Percentiles rank a stretch among this genome's conserved stretches.
Conservation (phyloP, 30 jellyfish, hydroid and myxozoan species). For the Aurelia coerulea region DNA sequence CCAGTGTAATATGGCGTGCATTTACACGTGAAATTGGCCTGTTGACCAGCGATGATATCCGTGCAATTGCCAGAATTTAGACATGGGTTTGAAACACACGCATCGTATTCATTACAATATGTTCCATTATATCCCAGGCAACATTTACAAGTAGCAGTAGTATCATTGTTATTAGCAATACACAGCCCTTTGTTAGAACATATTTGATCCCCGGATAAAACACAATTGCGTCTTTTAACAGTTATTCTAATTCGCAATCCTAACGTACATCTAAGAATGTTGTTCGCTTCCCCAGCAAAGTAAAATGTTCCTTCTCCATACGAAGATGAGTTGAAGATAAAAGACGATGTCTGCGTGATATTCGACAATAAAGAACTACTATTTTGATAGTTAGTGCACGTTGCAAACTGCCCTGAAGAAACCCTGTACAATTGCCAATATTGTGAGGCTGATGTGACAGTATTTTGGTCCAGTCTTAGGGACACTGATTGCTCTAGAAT, state of each 20-base stretch:
- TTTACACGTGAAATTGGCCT: constrained; percentile 58
- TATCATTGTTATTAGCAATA: constrained; percentile 19
- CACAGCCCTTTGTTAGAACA: constrained; percentile 73
- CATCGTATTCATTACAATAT: constrained; percentile 65
- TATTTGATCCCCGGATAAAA: background rate
- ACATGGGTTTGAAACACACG: constrained; percentile 74
- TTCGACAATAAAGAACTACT: background rate
- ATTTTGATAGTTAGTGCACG: constrained; percentile 9
- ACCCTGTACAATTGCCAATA: constrained; percentile 53
- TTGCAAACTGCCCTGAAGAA: constrained; percentile 21
- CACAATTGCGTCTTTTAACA: constrained; percentile 24
- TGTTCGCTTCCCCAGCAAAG: constrained; percentile 40
- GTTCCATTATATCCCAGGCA: constrained; percentile 70
- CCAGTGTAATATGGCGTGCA: constrained; percentile 84
- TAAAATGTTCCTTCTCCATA: constrained; percentile 35
- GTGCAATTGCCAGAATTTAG: constrained; percentile 81
- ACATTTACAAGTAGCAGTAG: constrained; percentile 54
- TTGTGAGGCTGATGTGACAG: background rate
- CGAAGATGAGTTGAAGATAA: constrained; percentile 28
- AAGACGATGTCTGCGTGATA: constrained; percentile 18
- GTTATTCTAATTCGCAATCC: constrained; percentile 44
- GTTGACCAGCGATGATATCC: constrained; percentile 52
- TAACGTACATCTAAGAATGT: constrained; percentile 28
- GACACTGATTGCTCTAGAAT: constrained; percentile 26
- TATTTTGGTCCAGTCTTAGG: constrained; percentile 7